Evolutionary conservation across 1,140 invertebrate genomes (phyloP), one percentile per base, ranked within the genome.

Genomic region (Megalonaias nervosa): DNA sequence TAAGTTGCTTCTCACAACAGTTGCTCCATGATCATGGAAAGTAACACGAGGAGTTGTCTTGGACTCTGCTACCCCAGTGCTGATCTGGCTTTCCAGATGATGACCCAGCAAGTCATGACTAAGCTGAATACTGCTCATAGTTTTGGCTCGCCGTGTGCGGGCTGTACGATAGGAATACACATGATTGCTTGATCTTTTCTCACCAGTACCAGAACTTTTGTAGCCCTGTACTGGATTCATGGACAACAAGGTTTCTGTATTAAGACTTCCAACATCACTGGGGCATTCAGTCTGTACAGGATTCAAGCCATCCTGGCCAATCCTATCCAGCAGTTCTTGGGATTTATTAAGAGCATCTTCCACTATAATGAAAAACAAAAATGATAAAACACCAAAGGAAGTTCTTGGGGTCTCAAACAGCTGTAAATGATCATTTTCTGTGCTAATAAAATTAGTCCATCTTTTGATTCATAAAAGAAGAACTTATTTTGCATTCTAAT

Each of bases 51-150:
- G 57, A n/a, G 65, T 23, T 16, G 58, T 21, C 61, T 61, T 72
- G 66, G n/a, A 0, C 66, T 17, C 31, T 17, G 31, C 17, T 5
- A 67, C 31, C 17, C 31, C n/a, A 5, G 17, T 67, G 56, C 6
- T 14, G 19, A 21, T 57, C 38, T 69, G 61, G 64, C 74, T 66
- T 64, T 75, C 59, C 17, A 65, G 68, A 26, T 78, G 38, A 65
- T 73, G 31, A 3, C 70, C 76, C 76, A 78, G 72, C 70, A 78
- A 68, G 58, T 78, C 76, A 68, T 78, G 76, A 26, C 70, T 71
- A 38, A 78, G 72, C 76, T 78, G 76, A 17, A 78, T 26, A 67
- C 76, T 78, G 26, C 76, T 73, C 58, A 78, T n/a, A 16, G 76
- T 78, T 23, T 78, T 78, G n/a, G 76, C 67, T 21, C 76, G n/a